Base-by-base conservation (phyloP, 2,113 vertebrate genomes). In the Gadus chalcogrammus region DNA sequence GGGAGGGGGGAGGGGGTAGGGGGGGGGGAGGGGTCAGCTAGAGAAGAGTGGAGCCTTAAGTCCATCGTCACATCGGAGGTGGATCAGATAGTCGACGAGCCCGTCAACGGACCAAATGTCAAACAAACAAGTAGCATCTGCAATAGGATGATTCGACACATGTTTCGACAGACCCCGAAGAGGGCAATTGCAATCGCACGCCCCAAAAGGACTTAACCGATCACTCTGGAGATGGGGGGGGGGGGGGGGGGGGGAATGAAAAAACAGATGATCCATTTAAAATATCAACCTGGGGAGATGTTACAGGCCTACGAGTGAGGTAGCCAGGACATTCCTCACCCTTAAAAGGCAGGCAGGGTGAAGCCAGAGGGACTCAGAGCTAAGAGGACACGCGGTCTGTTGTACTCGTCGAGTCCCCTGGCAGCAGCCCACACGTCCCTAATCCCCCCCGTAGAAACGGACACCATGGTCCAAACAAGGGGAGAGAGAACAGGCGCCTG, bases 291-390 rank as follows among this genome's bases (percentile, higher is more conserved):
- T 1, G 20, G 13, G 72, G 20, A 72, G 38, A 1, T 66, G 66
- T 76, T 28, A 69, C 31, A 60, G 64, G 35, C 67, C 27, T 59
- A 13, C 68, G 38, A 69, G 71, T 38, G 35, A 72, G 18, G 69
- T 68, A 67, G 35, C 28, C 16, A 2, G 17, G 69, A 22, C 53
- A 75, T 78, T 82, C 65, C 69, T 78, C 69, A 75, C 62, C 74
- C 18, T 68, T 77, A 81, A 74, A 85, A 84, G 79, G 70, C 12
- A 73, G 61, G 4, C 16, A 35, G 48, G 22, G 9, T 75, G 64
- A 75, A 60, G 35, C 9, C 42, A 48, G 62, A 17, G 59, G 27
- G 11, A 2, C 66, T n/a, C n/a, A n/a, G 48, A 31, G 20, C 8
- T 70, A 67, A 7, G 16, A 35, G 55, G 74, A 5, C 15, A 18